Conservation (phyloP, 2,797 vertebrate genomes). For the Glossophaga mutica region DNA sequence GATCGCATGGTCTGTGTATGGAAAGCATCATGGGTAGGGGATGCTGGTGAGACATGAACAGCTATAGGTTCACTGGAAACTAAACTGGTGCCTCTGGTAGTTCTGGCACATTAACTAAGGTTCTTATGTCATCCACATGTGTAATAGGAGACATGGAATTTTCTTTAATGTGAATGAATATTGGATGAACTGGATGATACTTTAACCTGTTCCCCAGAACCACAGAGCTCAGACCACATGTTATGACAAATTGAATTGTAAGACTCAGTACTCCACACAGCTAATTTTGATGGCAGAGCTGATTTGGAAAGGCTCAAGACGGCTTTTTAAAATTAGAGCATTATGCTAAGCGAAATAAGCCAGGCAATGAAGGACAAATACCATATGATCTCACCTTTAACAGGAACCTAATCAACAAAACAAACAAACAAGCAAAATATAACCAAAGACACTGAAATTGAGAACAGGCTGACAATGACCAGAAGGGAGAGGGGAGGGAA, state of each 20-base stretch:
- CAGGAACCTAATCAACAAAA: too few relatives aligned
- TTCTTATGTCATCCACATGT: background rate
- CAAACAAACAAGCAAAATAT: too few relatives aligned
- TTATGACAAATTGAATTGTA: background rate
- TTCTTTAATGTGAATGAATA: conserved; percentile 10
- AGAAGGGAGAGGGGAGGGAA: too few relatives aligned
- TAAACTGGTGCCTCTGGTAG: background rate
- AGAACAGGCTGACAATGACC: too few relatives aligned
- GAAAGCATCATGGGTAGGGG: background rate
- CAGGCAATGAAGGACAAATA: too few relatives aligned
- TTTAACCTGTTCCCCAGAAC: background rate
- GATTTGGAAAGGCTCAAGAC: background rate
- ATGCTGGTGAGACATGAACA: background rate
- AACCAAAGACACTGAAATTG: too few relatives aligned
- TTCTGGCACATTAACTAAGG: background rate
- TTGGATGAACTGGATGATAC: background rate
- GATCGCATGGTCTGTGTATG: background rate
- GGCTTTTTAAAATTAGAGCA: too few relatives aligned
- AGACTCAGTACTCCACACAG: background rate
- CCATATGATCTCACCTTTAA: too few relatives aligned
- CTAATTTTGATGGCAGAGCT: background rate
- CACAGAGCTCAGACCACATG: background rate
- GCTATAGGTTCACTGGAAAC: background rate
- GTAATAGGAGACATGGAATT: background rate
- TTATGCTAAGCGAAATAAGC: too few relatives aligned